Evolutionary conservation across 2,888 invertebrate genomes (phyloP), one percentile per base, ranked within the genome.

Genomic region (Agonopterix heracliana): DNA sequence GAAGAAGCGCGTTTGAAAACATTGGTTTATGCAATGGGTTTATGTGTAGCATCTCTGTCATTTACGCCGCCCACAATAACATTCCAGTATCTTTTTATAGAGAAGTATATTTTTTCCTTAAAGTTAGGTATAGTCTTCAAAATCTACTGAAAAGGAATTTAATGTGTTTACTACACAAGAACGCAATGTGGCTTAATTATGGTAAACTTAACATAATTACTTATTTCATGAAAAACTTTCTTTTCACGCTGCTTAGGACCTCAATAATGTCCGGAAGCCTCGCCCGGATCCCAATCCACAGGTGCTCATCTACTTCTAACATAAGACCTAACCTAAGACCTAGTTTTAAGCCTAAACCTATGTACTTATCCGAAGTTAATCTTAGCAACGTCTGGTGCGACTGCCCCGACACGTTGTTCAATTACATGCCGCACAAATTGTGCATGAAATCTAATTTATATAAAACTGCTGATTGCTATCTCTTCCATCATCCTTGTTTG

Each of bases 261-360:
- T 87, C 89, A 34, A 79, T 86, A 53, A 86, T 86, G 80, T 85
- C 87, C 2, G 86, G 87, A 54, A 88, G 87, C 59, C 74, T 89
- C 61, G 84, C 89, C 42, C 64, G 89, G 73, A 83, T 89, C 67
- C 89, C 89, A 12, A 88, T 89, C 57, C 89, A 89, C 89, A 89
- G 89, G 89, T 89, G 82, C 71, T 66, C 68, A 57, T 60, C 74
- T 40, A 58, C 61, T 49, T 55, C 64, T 59, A 62, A 46, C 45
- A 44, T 64, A 53, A 54, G 49, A 52, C 54, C 50, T 53, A 38
- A 38, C 38, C 9, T 38, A 38, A 50, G 36, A 50, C 40, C 42
- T 45, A 40, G 40, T 35, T 13, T 41, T 36, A 44, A 44, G 51
- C 50, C 54, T 59, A 54, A 42, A 45, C 51, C 52, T 40, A 63